Base-by-base conservation (phyloP, 2,797 vertebrate genomes). In the Poliocrania exsul region DNA sequence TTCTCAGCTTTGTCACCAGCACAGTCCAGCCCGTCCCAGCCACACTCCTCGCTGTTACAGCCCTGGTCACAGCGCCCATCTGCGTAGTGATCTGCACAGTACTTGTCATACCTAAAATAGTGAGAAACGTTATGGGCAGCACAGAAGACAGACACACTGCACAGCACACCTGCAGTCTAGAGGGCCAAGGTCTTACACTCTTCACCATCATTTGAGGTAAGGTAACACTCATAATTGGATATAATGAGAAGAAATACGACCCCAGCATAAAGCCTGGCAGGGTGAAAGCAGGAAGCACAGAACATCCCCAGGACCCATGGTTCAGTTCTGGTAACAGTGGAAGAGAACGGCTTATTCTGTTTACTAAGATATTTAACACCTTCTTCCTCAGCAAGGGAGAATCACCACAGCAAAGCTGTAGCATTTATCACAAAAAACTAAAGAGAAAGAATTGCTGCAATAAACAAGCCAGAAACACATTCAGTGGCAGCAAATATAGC, bases 1-100 rank as follows among this genome's bases (percentile, higher is more conserved):
- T 98, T 97, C 81, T 99, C 89, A 0, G 98, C 98, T 19, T 90
- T 97, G 88, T 98, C 97, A 0, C 37, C 37, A 2, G 98, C 98
- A 23, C 99, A 99, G 97, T 99, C 99, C 95, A 99, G 97, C 28
- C 99, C 99, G 0, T 99, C 99, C 99, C 99, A 99, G 96, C 98
- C 99, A 15, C 99, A 99, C 57, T 98, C 99, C 95, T 99, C 98
- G 0, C 97, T 99, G 92, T 99, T 98, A 96, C 99, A 99, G 78
- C 99, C 99, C 96, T 97, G 97, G 97, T 99, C 99, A 46, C 99
- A 99, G 86, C 98, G 95, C n/a, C 95, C 97, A 20, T 99, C 98
- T 15, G 95, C 98, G 3, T 98, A 99, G 97, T 99, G 99, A 92
- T 99, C 99, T 0, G 98, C 98, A 19, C 99, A 99, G 96, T 99